A percentile compares a stretch with the other conserved stretches of the same genome.
Evolutionary conservation across 2,888 invertebrate species (phyloP).

Genomic region (Microctonus aethiopoides): DNA sequence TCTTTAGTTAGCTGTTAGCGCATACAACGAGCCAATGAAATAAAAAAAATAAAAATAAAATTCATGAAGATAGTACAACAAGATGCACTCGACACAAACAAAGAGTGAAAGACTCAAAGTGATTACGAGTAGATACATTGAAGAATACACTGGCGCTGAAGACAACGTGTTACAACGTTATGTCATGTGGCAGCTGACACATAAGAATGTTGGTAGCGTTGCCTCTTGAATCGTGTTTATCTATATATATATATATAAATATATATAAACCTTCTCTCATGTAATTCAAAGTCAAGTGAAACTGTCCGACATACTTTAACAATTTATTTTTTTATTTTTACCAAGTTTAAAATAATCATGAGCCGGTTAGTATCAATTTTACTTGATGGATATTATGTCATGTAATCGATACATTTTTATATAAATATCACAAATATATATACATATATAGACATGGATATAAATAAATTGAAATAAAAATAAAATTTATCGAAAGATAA

Average conservation of each 20-base stretch:
- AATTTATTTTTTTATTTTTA: conserved; percentile 8
- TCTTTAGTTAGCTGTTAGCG: background rate
- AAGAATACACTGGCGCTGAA: background rate
- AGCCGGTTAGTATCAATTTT: conserved; percentile 6
- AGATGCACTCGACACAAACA: background rate
- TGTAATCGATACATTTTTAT: background rate
- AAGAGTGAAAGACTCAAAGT: background rate
- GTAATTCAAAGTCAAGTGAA: conserved; percentile 35
- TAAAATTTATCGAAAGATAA: too few species aligned
- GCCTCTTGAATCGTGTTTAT: background rate
- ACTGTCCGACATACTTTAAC: conserved; percentile 23
- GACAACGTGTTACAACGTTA: background rate
- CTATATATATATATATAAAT: too few species aligned
- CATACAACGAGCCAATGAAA: background rate
- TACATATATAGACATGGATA: too few species aligned
- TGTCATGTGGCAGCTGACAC: conserved; percentile 19
- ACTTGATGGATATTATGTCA: conserved; percentile 11
- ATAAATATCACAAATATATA: background rate
- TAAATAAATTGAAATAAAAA: background rate
- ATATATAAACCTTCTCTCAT: conserved; percentile 21
- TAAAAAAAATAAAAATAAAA: background rate
- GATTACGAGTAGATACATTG: background rate
- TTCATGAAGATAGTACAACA: background rate
- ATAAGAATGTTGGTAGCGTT: conserved; percentile 19
- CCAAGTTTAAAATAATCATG: conserved; percentile 26